Conservation (phyloP, 1,140 invertebrate species). For the Listronotus bonariensis region DNA sequence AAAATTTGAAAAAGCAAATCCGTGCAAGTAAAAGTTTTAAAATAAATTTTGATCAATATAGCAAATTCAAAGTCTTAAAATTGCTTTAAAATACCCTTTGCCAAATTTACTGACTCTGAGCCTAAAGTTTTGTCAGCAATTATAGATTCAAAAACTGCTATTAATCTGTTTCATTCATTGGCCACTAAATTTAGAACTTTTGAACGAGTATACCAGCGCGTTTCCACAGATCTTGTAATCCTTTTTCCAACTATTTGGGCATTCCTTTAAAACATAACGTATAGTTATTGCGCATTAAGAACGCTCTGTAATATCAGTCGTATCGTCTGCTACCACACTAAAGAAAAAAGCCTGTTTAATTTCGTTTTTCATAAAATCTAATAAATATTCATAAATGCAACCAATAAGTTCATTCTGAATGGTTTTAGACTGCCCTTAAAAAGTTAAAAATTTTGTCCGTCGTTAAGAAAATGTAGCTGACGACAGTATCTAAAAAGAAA, state of each 20-base stretch:
- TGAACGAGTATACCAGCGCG: constrained; percentile 18
- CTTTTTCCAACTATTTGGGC: not conserved
- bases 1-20: not conserved
- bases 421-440: too few species aligned
- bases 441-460: too few species aligned
- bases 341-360: too few species aligned
- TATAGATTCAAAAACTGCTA: constrained; percentile 18
- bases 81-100: constrained; percentile 8
- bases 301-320: too few species aligned
- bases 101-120: not conserved
- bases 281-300: too few species aligned
- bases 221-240: constrained; percentile 9
- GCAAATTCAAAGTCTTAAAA: not conserved
- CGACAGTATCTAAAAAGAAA: too few species aligned
- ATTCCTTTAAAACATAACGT: too few species aligned
- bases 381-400: too few species aligned
- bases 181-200: constrained; percentile 14
- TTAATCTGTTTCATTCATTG: constrained; percentile 12
- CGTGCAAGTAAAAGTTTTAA: not conserved
- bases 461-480: too few species aligned
- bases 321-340: too few species aligned
- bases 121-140: constrained; percentile 1
- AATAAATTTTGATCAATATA: not conserved
- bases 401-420: too few species aligned
- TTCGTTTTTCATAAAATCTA: too few species aligned